Percentiles rank a stretch among this genome's conserved stretches.
These are phyloP conservation scores for Carposina sasakii DNA, from an alignment of 1,140 invertebrate genomes.

Conservation along the genomic window DNA sequence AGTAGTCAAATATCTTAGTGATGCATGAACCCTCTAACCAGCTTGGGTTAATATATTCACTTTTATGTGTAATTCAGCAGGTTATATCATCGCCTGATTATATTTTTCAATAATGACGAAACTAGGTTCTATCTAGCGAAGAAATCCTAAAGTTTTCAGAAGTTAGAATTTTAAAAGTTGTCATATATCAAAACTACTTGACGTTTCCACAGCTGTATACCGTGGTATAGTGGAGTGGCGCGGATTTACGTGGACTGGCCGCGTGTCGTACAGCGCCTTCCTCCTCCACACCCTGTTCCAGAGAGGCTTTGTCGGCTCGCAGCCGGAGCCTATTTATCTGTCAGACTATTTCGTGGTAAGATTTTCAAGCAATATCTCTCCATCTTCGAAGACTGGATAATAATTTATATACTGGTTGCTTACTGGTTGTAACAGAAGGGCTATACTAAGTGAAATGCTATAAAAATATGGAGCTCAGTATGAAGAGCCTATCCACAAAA, in stretches of 20 bases:
- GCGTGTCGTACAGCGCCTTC: slow-evolving; percentile 56
- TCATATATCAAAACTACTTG: too few species aligned
- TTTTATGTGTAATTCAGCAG: too few species aligned
- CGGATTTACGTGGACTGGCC: slow-evolving; percentile 50
- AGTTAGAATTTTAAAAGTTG: too few species aligned
- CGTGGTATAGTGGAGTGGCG: slow-evolving; percentile 56
- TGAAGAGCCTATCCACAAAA: not conserved
- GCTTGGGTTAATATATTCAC: too few species aligned
- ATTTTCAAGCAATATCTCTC: not conserved
- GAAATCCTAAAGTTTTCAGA: too few species aligned
- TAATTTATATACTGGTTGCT: not conserved
- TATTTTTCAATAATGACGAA: too few species aligned
- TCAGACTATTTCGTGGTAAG: slow-evolving; percentile 49
- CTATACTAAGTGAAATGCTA: not conserved
- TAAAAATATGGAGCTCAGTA: not conserved
- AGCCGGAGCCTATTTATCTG: slow-evolving; percentile 27
- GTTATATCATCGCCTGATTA: too few species aligned
- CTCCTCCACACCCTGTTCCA: slow-evolving; percentile 55
- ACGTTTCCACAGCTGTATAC: slow-evolving; percentile 49
- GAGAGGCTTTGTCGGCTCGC: slow-evolving; percentile 31
- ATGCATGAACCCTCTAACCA: too few species aligned
- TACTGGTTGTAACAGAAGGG: not conserved
- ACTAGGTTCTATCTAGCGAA: too few species aligned
- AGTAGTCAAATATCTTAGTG: too few species aligned
- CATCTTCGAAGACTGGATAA: not conserved